Evolutionary conservation across 2,113 vertebrate genomes (phyloP).

Genomic region (Lophochroa leadbeateri): DNA sequence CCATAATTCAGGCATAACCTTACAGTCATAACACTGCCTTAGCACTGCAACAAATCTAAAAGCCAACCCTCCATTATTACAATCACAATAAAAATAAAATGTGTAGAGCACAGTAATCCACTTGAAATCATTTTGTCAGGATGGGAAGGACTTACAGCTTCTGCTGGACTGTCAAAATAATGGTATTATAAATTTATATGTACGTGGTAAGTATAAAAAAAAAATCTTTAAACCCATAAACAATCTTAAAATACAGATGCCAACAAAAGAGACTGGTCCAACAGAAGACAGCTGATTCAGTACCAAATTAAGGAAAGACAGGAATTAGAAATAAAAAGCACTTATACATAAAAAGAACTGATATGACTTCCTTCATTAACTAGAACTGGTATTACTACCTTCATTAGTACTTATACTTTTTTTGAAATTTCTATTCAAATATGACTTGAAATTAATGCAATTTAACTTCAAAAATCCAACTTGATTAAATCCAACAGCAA

Average conservation of each 20-base stretch:
- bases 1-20: background rate
- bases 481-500: background rate
- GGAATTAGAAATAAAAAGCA: background rate
- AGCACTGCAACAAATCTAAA: background rate
- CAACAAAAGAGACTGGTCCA: background rate
- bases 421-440: background rate
- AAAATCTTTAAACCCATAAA: background rate
- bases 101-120: background rate
- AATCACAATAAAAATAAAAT: background rate
- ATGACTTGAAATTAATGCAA: background rate
- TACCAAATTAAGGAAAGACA: background rate
- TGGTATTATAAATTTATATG: background rate
- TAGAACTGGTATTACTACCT: background rate
- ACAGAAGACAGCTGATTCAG: background rate
- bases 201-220: background rate
- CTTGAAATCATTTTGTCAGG: background rate
- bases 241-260: background rate
- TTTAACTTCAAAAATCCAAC: background rate
- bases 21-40: background rate
- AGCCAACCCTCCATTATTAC: background rate
- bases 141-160: background rate
- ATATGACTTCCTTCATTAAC: background rate
- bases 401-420: background rate
- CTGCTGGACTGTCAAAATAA: background rate
- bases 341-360: background rate